Evolutionary conservation across 1,140 invertebrate genomes (phyloP).

Genomic region (Dreissena polymorpha): DNA sequence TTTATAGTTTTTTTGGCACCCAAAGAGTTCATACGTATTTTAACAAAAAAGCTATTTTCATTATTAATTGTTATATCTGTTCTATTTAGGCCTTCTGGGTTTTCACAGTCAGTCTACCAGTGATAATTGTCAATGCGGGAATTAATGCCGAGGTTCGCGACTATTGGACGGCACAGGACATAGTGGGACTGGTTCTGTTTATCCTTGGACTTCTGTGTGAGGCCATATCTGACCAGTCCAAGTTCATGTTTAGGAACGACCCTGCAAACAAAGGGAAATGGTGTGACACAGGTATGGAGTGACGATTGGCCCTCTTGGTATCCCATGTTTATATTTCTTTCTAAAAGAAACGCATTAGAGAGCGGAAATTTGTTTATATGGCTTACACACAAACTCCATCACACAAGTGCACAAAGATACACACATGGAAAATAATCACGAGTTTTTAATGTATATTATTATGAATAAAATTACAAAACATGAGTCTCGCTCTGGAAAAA

Average conservation of each 20-base stretch:
- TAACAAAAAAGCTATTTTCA: not conserved
- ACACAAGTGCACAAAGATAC: too few species aligned
- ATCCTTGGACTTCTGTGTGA: too few species aligned
- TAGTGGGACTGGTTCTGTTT: slow-evolving; percentile 91
- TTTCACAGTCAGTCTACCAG: too few species aligned
- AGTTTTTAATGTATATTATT: too few species aligned
- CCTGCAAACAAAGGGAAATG: slow-evolving; percentile 92
- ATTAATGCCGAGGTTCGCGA: slow-evolving; percentile 80
- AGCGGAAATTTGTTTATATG: not conserved
- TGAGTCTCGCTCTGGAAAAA: too few species aligned
- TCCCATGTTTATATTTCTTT: not conserved
- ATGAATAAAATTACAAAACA: too few species aligned
- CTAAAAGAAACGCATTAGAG: not conserved
- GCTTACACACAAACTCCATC: not conserved
- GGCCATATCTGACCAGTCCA: too few species aligned
- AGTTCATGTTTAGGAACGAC: slow-evolving; percentile 93
- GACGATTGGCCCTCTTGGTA: slow-evolving; percentile 85
- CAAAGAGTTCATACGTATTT: not conserved
- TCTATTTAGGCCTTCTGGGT: slow-evolving; percentile 90
- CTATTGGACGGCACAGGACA: slow-evolving; percentile 68
- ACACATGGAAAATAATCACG: not conserved
- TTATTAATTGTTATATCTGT: not conserved
- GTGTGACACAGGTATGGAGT: slow-evolving; percentile 92
- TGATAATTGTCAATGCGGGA: slow-evolving; percentile 95
- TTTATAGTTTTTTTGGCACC: not conserved